These are phyloP conservation scores for Parnassius glacialis DNA, from an alignment of 2,888 invertebrate genomes.

Conservation along the genomic window DNA sequence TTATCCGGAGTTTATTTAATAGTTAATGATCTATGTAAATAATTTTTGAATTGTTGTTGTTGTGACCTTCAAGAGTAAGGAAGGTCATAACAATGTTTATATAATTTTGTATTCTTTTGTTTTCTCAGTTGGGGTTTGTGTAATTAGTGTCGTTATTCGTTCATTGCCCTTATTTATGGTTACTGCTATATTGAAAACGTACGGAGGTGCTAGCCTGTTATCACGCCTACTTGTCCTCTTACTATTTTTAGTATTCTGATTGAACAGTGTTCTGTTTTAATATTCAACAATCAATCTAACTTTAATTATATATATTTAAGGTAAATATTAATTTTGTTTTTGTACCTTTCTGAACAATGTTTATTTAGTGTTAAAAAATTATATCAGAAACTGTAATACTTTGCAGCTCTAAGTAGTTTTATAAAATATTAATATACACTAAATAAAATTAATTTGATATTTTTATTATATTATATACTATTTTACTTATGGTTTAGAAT, in stretches of 20 bases:
- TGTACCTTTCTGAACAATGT: no score
- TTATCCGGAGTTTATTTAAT: slow-evolving; percentile 32
- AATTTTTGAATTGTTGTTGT: slow-evolving; percentile 27
- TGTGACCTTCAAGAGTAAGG: slow-evolving; percentile 60
- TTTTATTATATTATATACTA: no score
- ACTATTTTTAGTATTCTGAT: slow-evolving; percentile 50
- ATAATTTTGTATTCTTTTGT: slow-evolving; percentile 50
- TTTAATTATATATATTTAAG: no score
- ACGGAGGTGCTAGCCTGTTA: slow-evolving; percentile 39
- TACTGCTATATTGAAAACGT: slow-evolving; percentile 42
- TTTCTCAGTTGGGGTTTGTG: slow-evolving; percentile 40
- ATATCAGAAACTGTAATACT: no score
- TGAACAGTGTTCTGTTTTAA: slow-evolving; percentile 8
- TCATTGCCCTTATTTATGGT: slow-evolving; percentile 49
- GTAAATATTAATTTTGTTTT: no score
- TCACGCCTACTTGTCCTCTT: slow-evolving; percentile 41
- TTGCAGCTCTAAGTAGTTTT: no score
- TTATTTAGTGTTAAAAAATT: no score
- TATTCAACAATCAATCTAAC: not conserved
- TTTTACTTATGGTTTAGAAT: no score
- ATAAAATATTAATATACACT: no score
- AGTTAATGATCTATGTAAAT: not conserved
- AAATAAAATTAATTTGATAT: no score
- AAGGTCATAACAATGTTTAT: slow-evolving; percentile 70
- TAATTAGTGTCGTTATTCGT: slow-evolving; percentile 42